These are phyloP conservation scores for Batillaria attramentaria DNA, from an alignment of 1,140 invertebrate genomes.

Conservation along the genomic window DNA sequence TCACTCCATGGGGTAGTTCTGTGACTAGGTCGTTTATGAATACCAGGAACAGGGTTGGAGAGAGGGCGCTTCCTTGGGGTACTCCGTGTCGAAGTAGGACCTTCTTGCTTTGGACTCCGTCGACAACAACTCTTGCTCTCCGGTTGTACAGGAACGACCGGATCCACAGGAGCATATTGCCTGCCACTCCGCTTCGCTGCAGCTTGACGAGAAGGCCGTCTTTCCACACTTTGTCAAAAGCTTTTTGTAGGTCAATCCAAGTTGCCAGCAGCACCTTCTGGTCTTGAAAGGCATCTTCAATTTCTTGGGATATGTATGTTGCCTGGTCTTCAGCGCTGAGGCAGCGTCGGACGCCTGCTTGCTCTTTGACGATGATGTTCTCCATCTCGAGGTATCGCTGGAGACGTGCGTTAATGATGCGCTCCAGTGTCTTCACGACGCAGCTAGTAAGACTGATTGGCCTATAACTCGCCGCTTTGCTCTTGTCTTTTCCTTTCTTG, in stretches of 20 bases:
- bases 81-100: background rate
- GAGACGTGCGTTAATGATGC: background rate
- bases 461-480: conserved; percentile 13
- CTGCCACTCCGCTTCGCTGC: background rate
- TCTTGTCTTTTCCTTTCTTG: conserved; percentile 32
- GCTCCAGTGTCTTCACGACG: conserved; percentile 25
- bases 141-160: background rate
- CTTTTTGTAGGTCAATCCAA: background rate
- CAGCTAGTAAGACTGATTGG: conserved; percentile 36
- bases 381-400: background rate
- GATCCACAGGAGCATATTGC: conserved; percentile 10
- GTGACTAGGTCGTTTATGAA: conserved; percentile 30
- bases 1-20: background rate
- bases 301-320: background rate
- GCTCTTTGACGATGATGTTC: background rate
- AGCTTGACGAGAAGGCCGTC: background rate
- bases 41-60: background rate
- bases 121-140: background rate
- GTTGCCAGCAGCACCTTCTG: background rate
- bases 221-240: conserved; percentile 1
- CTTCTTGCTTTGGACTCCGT: background rate
- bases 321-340: conserved; percentile 30
- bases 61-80: background rate
- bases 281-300: background rate
- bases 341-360: conserved; percentile 18